A percentile compares a stretch with the other conserved stretches of the same genome.
These are phyloP conservation scores for Panulirus ornatus DNA, from an alignment of 1,140 invertebrate species.

Conservation along the genomic window DNA sequence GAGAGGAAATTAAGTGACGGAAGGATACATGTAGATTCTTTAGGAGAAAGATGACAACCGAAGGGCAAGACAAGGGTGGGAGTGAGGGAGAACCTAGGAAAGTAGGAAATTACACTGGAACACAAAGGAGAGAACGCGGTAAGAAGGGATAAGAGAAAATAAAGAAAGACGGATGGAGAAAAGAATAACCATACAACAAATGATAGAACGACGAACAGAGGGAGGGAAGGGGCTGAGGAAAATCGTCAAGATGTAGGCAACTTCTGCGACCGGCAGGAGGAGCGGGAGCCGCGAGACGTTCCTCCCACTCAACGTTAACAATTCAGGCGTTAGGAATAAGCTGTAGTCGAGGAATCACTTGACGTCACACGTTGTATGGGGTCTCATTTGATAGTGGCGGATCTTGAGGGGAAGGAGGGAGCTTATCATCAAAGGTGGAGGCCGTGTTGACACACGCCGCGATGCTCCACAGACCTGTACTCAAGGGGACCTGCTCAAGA, in stretches of 20 bases:
- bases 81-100: no score
- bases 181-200: no score
- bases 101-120: no score
- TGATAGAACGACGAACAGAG: neutral
- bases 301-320: neutral
- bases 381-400: slow-evolving; percentile 18
- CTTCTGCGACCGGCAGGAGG: neutral
- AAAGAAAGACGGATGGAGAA: neutral
- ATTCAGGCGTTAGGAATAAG: neutral
- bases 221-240: neutral
- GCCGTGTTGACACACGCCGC: slow-evolving; percentile 11
- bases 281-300: neutral
- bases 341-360: neutral
- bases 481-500: neutral
- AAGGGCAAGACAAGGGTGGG: no score
- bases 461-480: neutral
- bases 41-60: neutral
- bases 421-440: slow-evolving; percentile 28
- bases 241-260: neutral
- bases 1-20: no score
- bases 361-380: slow-evolving; percentile 11
- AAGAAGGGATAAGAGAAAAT: neutral
- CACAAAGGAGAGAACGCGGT: neutral
- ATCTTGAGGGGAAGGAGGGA: neutral
- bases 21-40: no score